These are phyloP conservation scores for Morone saxatilis DNA, from an alignment of 2,113 vertebrate species.

Conservation along the genomic window DNA sequence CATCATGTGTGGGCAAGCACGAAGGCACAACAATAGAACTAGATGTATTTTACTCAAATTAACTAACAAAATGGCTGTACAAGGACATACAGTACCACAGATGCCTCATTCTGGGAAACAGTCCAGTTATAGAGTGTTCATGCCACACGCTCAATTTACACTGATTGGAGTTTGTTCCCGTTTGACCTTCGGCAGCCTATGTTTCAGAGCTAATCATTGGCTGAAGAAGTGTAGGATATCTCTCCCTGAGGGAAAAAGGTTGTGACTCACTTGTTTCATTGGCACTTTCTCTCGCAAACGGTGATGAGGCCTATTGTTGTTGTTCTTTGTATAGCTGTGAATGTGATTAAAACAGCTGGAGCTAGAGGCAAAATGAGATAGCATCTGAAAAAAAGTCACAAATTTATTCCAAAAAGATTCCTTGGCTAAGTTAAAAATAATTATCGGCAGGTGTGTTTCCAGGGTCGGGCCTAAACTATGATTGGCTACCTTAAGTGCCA, in stretches of 20 bases:
- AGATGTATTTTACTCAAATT: background rate
- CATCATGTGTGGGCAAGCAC: background rate
- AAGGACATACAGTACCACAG: background rate
- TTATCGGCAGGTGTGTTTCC: no score
- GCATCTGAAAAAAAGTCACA: background rate
- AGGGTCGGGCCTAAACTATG: no score
- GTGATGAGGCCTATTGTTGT: conserved; percentile 13
- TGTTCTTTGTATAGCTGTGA: background rate
- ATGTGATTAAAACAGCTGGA: background rate
- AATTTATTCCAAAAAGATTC: background rate
- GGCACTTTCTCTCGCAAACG: background rate
- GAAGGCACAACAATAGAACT: background rate
- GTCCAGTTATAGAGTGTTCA: background rate
- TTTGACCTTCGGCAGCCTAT: background rate
- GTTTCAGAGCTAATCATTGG: background rate
- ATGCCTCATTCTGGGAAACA: conserved; percentile 6
- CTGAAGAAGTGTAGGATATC: background rate
- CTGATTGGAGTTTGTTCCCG: background rate
- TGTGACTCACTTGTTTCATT: background rate
- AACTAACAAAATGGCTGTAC: background rate
- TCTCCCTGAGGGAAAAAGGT: background rate
- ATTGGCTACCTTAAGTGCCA: no score
- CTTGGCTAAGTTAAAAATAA: background rate
- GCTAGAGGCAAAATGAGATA: background rate
- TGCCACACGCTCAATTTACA: background rate